Conservation (phyloP, 64 coral and sea anemone genomes). For the Pocillopora verrucosa region DNA sequence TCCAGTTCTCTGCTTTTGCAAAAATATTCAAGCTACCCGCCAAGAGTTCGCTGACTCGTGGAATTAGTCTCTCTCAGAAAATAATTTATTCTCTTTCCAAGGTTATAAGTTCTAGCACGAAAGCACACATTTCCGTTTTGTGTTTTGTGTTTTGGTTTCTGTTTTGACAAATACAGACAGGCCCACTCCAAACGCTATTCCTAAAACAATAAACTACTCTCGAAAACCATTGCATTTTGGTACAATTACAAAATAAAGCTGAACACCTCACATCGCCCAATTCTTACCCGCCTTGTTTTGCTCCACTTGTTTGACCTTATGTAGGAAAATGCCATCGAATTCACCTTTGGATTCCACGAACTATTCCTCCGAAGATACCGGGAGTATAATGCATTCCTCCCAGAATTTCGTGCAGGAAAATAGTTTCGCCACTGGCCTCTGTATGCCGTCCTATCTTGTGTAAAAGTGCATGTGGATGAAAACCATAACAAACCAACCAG, state of each 20-base stretch:
- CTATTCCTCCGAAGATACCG: background rate
- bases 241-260: conserved; percentile 9
- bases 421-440: background rate
- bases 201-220: background rate
- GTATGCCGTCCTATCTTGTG: background rate
- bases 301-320: background rate
- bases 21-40: too few species aligned
- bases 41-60: too few species aligned
- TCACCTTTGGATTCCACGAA: background rate
- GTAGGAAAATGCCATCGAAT: conserved; percentile 21
- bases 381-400: background rate
- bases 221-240: background rate
- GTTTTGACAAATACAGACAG: too few species aligned
- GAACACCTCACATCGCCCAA: background rate
- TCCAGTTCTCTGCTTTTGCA: too few species aligned
- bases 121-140: too few species aligned
- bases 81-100: too few species aligned
- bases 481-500: conserved; percentile 29
- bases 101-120: too few species aligned
- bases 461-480: background rate
- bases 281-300: background rate
- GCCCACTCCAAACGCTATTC: background rate
- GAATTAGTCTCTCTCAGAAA: too few species aligned
- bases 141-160: too few species aligned
- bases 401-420: too few species aligned